Conservation (phyloP, 2,797 vertebrate species). For the Alfaro cultratus region DNA sequence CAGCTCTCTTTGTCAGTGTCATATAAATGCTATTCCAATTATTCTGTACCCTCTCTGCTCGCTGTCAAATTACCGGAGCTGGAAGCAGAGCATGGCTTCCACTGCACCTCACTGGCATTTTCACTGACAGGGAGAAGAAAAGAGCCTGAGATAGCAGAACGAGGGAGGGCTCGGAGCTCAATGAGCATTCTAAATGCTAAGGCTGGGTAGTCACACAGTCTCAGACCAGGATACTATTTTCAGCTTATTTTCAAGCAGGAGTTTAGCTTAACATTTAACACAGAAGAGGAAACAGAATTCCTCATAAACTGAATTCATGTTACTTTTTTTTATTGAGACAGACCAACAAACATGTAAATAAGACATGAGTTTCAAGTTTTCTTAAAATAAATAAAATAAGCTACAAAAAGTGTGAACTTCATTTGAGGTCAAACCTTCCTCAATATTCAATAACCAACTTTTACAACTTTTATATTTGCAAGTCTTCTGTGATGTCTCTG, state of each 20-base stretch:
- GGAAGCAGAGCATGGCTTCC: constrained; percentile 61
- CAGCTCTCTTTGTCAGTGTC: constrained; percentile 65
- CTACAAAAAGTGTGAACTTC: not conserved
- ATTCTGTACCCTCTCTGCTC: constrained; percentile 68
- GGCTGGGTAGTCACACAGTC: constrained; percentile 64
- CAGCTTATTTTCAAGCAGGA: constrained; percentile 30
- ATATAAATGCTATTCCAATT: constrained; percentile 79
- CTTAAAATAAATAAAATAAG: not conserved
- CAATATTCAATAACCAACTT: not conserved
- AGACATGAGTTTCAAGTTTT: not conserved
- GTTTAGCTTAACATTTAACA: constrained; percentile 22
- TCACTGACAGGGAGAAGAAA: constrained; percentile 72
- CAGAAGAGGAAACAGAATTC: not conserved
- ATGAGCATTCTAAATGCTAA: constrained; percentile 71
- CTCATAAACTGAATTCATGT: constrained; percentile 24
- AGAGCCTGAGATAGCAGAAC: constrained; percentile 60
- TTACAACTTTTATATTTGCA: not conserved
- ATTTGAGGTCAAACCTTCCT: not conserved
- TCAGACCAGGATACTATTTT: constrained; percentile 43
- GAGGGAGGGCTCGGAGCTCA: constrained; percentile 62
- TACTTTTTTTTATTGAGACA: not conserved
- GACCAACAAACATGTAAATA: not conserved
- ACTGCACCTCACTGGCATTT: constrained; percentile 70
- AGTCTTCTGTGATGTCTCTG: not conserved
- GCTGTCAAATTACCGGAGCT: constrained; percentile 77